phyloP scores from a whole-genome alignment of 2,113 vertebrate species.

The Strix uralensis region DNA sequence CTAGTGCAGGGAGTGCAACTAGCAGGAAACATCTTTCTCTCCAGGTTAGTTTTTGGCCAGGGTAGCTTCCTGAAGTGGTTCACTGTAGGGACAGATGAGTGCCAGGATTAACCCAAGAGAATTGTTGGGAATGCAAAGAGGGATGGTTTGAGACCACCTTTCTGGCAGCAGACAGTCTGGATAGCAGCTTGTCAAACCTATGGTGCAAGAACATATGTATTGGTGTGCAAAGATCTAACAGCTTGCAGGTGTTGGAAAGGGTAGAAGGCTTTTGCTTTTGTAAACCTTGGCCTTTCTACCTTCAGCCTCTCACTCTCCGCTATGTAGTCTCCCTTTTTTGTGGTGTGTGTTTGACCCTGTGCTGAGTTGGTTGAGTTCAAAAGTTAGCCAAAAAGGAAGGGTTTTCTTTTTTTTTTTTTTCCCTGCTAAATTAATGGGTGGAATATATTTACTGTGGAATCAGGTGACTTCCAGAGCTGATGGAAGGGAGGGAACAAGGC shows the following conservation, averaged over 20 bases:
- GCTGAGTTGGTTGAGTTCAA: neutral
- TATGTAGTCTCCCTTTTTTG: neutral
- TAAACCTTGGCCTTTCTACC: neutral
- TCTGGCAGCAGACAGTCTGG: neutral
- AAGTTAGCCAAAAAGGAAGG: neutral
- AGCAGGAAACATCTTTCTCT: neutral
- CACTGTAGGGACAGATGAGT: neutral
- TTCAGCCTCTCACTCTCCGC: neutral
- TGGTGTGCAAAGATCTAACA: neutral
- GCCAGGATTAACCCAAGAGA: neutral
- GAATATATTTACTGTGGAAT: neutral
- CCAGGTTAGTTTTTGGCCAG: neutral
- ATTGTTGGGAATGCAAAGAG: neutral
- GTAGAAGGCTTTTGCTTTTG: neutral
- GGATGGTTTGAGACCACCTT: neutral
- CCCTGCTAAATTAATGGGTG: neutral
- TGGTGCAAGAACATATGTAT: accelerated
- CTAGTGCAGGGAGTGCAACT: neutral
- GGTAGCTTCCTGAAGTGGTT: neutral
- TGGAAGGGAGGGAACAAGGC: neutral
- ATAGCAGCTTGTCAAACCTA: neutral
- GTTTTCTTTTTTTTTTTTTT: neutral
- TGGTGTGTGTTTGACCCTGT: neutral
- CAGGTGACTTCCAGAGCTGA: neutral
- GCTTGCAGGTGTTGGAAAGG: neutral